Evolutionary conservation across 2,113 vertebrate genomes (phyloP).

Genomic region (Grus americana): DNA sequence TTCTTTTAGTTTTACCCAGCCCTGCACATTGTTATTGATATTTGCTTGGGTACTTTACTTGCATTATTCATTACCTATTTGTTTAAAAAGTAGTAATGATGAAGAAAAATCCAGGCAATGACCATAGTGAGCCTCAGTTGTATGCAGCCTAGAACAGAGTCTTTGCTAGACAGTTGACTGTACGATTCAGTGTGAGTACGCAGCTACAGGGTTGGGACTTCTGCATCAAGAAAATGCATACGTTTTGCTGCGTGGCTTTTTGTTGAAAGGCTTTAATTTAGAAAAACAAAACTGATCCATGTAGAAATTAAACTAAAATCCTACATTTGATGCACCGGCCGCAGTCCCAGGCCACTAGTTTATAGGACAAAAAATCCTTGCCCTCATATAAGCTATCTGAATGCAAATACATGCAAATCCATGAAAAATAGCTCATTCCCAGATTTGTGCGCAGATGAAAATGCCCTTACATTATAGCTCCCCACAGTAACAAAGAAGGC

Average conservation of each 20-base stretch:
- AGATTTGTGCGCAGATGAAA: not conserved
- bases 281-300: not conserved
- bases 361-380: not conserved
- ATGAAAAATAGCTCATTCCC: not conserved
- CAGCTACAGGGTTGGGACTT: not conserved
- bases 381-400: not conserved
- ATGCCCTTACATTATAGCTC: not conserved
- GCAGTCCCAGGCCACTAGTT: not conserved
- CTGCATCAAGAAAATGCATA: not conserved
- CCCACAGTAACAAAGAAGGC: not conserved
- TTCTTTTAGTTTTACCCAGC: not conserved
- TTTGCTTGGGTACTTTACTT: not conserved
- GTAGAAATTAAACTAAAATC: not conserved
- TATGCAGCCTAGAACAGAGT: accelerated
- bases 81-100: not conserved
- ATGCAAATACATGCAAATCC: not conserved
- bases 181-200: not conserved
- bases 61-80: not conserved
- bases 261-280: not conserved
- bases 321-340: not conserved
- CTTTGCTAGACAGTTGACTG: not conserved
- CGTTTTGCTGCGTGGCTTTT: not conserved
- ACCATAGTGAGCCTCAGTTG: not conserved
- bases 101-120: not conserved
- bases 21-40: not conserved